Percentiles rank a stretch among this genome's conserved stretches.
Evolutionary conservation across 2,797 vertebrate species (phyloP).

Genomic region (Urocyon cinereoargenteus): DNA sequence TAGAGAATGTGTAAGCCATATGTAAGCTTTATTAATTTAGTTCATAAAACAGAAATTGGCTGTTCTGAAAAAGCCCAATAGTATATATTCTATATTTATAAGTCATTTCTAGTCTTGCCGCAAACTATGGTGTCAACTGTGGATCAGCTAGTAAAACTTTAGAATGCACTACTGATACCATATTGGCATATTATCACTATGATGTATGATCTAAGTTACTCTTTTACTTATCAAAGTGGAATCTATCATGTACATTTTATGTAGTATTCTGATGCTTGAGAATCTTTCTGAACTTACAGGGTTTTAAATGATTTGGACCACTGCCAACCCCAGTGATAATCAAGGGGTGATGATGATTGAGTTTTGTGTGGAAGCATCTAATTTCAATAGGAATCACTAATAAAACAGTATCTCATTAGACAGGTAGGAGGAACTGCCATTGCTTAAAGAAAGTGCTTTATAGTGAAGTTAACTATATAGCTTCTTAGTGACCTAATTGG

Average conservation of each 20-base stretch:
- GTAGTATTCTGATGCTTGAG: background rate
- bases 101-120: background rate
- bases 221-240: background rate
- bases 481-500: background rate
- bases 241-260: background rate
- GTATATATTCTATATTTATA: background rate
- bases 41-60: background rate
- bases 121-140: background rate
- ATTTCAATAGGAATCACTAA: background rate
- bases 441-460: background rate
- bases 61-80: background rate
- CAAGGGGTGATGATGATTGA: background rate
- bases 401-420: background rate
- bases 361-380: background rate
- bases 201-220: background rate
- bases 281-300: background rate
- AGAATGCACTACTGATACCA: background rate
- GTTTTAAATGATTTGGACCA: background rate
- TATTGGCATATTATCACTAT: background rate
- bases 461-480: background rate
- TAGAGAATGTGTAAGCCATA: background rate
- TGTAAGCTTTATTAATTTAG: background rate
- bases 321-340: background rate
- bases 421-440: background rate
- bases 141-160: background rate